Evolutionary conservation across 2,113 vertebrate genomes (phyloP).

Genomic region (Notechis scutatus): DNA sequence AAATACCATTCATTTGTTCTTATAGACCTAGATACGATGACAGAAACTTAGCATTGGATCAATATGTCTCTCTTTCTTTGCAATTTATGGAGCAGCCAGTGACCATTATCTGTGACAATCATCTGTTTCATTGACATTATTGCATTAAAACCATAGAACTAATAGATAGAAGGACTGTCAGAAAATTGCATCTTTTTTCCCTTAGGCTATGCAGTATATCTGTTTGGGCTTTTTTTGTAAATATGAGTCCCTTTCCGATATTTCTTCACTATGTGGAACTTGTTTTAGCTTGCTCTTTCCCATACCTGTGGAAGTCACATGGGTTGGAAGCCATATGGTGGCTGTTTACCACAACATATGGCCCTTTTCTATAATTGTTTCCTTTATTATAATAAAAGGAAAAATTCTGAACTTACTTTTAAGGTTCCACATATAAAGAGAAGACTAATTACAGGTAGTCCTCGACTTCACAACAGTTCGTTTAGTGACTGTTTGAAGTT

Average conservation of each 20-base stretch:
- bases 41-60: slow-evolving; percentile 65
- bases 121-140: slow-evolving; percentile 47
- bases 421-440: not conserved
- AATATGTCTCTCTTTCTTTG: slow-evolving; percentile 59
- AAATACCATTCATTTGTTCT: slow-evolving; percentile 48
- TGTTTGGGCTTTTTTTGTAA: not conserved
- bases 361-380: not conserved
- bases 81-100: slow-evolving; percentile 35
- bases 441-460: not conserved
- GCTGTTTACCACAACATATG: not conserved
- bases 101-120: slow-evolving; percentile 47
- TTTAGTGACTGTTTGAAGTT: not conserved
- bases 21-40: slow-evolving; percentile 56
- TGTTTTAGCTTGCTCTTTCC: not conserved
- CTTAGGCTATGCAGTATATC: not conserved
- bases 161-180: slow-evolving; percentile 21
- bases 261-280: not conserved
- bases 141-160: slow-evolving; percentile 28
- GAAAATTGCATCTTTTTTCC: not conserved
- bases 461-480: not conserved
- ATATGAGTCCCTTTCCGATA: not conserved
- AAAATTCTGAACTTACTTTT: not conserved
- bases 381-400: not conserved
- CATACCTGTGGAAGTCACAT: not conserved
- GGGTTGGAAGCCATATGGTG: not conserved